phyloP scores from a whole-genome alignment of 2,113 vertebrate genomes.

The Oreocharis arfaki region DNA sequence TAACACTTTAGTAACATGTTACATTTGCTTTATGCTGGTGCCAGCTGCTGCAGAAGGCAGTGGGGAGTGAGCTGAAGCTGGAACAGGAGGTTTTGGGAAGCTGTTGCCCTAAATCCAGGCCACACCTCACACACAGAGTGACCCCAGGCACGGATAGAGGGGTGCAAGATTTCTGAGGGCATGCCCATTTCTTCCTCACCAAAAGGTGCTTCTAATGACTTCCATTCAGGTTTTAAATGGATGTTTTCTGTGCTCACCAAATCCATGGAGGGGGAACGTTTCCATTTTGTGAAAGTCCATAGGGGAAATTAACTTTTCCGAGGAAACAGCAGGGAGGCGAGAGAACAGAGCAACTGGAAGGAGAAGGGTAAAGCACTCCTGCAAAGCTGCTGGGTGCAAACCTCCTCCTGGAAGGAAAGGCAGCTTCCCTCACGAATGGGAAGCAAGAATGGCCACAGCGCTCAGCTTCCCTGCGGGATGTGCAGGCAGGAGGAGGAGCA shows the following conservation, averaged over 20 bases:
- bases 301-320: constrained; percentile 17
- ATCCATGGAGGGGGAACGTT: not conserved
- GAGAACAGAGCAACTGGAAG: not conserved
- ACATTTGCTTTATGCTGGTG: not conserved
- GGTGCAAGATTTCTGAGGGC: not conserved
- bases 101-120: not conserved
- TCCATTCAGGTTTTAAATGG: not conserved
- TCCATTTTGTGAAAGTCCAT: not conserved
- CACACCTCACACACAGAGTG: not conserved
- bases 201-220: not conserved
- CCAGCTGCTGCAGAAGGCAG: constrained; percentile 9
- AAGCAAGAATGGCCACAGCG: not conserved
- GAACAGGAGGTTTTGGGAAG: not conserved
- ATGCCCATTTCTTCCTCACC: not conserved
- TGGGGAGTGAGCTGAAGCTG: not conserved
- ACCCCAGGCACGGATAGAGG: not conserved
- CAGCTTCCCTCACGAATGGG: not conserved
- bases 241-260: not conserved
- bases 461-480: not conserved
- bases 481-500: not conserved
- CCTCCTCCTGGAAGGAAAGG: not conserved
- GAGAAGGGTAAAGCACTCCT: not conserved
- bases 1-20: not conserved
- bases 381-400: not conserved
- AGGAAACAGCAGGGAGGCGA: not conserved